Evolutionary conservation across 2,797 vertebrate species (phyloP), one percentile per base, ranked within the genome.

Genomic region (Chelmon rostratus): DNA sequence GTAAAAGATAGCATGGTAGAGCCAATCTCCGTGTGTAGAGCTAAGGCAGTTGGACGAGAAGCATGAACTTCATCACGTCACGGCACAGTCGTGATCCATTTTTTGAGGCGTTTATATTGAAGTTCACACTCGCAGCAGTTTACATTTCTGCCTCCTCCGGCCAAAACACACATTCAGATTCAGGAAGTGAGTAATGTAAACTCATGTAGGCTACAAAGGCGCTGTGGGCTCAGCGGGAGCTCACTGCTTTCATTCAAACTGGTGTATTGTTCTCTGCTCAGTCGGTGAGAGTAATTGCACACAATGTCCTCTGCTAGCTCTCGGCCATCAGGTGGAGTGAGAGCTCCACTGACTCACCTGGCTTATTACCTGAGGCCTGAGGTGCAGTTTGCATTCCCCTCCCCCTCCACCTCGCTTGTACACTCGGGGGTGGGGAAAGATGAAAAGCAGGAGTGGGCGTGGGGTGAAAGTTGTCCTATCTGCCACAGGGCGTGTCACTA

Each of bases 321-420:
- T 67, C 50, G 2, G 78, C 92, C 94, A 68, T 90, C 78, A 93
- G 94, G 91, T 92, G 93, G 92, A 76, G 92, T 49, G 56, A 92
- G 81, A 82, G 84, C 77, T 87, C 77, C 66, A 84, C 82, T 73
- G 76, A 81, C 89, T 89, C 90, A 89, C 92, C 91, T 94, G 88
- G 52, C 52, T 73, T 58, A 37, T 82, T 73, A 93, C 92, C 93
- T 91, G 85, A 88, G 79, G 79, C 77, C 57, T 54, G n/a, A 85
- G 81, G 68, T 79, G 68, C 73, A 64, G 62, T 62, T 83, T 58
- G 57, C n/a, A 28, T 54, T 82, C 84, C 79, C 82, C 91, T 77
- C 82, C 66, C 72, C 90, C 76, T 59, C 79, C 23, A 13, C 19
- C 63, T 46, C 0, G 2, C 62, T 67, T 52, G 42, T 35, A 35